A percentile compares a stretch with the other conserved stretches of the same genome.
These are phyloP conservation scores for Ephestia elutella DNA, from an alignment of 1,140 invertebrate species.

Conservation along the genomic window DNA sequence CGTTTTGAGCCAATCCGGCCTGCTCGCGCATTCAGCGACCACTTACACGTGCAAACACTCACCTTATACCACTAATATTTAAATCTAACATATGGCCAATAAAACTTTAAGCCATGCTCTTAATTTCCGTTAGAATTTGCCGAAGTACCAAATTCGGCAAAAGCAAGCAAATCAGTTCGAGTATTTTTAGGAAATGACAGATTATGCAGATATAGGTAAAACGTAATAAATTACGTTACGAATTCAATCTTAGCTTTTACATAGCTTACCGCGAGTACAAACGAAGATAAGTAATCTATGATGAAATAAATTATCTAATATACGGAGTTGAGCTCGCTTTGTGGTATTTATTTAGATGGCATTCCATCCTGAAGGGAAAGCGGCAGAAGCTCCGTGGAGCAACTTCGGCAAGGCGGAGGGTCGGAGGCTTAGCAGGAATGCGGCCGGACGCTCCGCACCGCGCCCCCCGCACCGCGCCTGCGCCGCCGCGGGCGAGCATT, in stretches of 20 bases:
- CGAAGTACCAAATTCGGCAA: too few species aligned
- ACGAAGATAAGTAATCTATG: not conserved
- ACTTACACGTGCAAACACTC: constrained; percentile 1
- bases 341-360: constrained; percentile 19
- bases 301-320: too few species aligned
- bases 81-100: not conserved
- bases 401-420: constrained; percentile 35
- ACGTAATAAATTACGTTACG: too few species aligned
- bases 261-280: too few species aligned
- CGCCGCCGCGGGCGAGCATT: constrained; percentile 21
- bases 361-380: constrained; percentile 56
- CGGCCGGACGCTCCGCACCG: constrained; percentile 43
- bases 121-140: not conserved
- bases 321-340: not conserved
- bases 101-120: not conserved
- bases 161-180: too few species aligned
- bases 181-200: too few species aligned
- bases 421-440: constrained; percentile 66
- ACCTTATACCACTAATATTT: not conserved
- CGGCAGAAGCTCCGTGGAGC: constrained; percentile 42
- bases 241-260: too few species aligned
- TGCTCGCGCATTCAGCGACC: constrained; percentile 16
- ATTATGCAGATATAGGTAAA: too few species aligned
- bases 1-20: constrained; percentile 23
- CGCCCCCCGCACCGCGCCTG: constrained; percentile 21